phyloP scores from a whole-genome alignment of 2,888 invertebrate species.

The Sesamia inferens region DNA sequence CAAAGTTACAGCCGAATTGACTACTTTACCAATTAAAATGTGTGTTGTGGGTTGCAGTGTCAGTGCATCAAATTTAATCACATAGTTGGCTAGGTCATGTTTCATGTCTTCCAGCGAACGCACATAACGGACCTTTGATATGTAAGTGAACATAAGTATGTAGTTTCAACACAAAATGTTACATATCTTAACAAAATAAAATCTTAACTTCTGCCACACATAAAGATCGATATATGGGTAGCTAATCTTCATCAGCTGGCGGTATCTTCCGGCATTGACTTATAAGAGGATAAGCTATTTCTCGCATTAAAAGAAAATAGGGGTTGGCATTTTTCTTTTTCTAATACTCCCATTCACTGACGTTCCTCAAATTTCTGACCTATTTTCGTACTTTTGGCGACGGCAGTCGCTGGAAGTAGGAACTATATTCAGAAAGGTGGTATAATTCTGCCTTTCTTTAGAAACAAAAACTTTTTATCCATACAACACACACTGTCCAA shows the following conservation, averaged over 20 bases:
- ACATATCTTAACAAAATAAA: not conserved
- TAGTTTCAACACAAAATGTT: not conserved
- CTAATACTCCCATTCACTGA: conserved; percentile 30
- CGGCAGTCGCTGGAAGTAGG: conserved; percentile 1
- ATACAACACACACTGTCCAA: not conserved
- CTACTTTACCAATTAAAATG: conserved; percentile 11
- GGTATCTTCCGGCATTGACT: not conserved
- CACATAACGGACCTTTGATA: not conserved
- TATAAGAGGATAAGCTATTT: conserved; percentile 24
- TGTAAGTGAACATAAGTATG: no score
- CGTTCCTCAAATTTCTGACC: conserved; percentile 37
- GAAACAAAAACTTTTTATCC: conserved; percentile 21
- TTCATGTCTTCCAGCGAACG: conserved; percentile 3
- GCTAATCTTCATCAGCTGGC: not conserved
- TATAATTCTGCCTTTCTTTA: conserved; percentile 11
- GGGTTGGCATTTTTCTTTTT: conserved; percentile 28
- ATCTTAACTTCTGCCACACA: not conserved
- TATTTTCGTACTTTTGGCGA: conserved; percentile 21
- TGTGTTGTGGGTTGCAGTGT: not conserved
- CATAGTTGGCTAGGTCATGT: not conserved
- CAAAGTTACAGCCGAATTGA: conserved; percentile 33
- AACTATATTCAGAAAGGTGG: conserved; percentile 17
- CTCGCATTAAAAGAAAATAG: conserved; percentile 29
- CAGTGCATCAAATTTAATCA: not conserved
- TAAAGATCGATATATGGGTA: not conserved